phyloP scores from a whole-genome alignment of 2,113 vertebrate genomes.

The Centrocercus urophasianus region DNA sequence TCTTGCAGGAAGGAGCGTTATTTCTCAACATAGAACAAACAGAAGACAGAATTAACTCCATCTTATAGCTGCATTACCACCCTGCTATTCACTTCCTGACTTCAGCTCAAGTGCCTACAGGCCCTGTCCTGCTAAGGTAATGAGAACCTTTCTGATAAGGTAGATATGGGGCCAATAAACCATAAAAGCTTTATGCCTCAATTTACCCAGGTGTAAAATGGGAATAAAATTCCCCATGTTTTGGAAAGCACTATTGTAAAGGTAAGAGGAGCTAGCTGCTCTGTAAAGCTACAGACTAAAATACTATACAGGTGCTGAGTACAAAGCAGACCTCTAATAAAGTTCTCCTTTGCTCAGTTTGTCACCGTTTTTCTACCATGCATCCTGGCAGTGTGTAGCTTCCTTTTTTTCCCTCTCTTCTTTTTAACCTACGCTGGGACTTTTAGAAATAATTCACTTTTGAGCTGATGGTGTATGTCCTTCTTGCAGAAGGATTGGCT shows the following conservation, averaged over 20 bases:
- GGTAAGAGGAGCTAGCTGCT: background rate
- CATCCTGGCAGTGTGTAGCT: background rate
- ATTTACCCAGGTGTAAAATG: slow-evolving; percentile 61
- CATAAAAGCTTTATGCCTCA: slow-evolving; percentile 42
- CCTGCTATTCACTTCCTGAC: slow-evolving; percentile 30
- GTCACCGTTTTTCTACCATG: background rate
- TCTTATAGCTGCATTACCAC: background rate
- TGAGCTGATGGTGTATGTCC: background rate
- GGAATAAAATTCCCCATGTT: slow-evolving; percentile 38
- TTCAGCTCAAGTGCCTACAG: slow-evolving; percentile 39
- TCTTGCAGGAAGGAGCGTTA: slow-evolving; percentile 39
- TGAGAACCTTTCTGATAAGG: slow-evolving; percentile 56
- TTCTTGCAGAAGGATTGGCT: background rate
- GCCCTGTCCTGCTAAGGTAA: slow-evolving; percentile 34
- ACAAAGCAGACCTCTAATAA: slow-evolving; percentile 1
- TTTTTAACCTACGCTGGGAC: background rate
- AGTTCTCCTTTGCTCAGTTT: background rate
- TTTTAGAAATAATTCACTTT: background rate
- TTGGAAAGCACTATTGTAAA: slow-evolving; percentile 11
- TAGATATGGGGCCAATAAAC: slow-evolving; percentile 43
- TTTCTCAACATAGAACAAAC: slow-evolving; percentile 4
- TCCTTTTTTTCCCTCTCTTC: background rate
- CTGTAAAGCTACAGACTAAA: slow-evolving; percentile 23
- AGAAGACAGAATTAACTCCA: slow-evolving; percentile 43
- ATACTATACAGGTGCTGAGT: background rate